phyloP scores from a whole-genome alignment of 2,113 vertebrate genomes.

The Oxyruncus cristatus region DNA sequence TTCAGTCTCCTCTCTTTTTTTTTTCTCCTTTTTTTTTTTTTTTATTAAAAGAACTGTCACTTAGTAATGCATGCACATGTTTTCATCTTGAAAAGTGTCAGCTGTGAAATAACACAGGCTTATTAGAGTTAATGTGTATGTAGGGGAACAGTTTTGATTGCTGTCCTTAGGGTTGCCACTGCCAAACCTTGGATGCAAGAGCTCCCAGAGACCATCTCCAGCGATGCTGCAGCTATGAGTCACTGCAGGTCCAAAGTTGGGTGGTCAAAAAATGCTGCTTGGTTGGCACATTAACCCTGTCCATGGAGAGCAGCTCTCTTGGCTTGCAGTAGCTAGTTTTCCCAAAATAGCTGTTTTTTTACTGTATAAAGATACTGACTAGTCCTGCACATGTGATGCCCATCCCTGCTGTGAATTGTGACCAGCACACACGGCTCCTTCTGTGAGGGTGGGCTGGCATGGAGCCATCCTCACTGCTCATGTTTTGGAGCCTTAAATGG shows the following conservation, averaged over 20 bases:
- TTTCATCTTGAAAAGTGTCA: background rate
- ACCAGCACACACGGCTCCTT: accelerated
- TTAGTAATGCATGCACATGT: accelerated
- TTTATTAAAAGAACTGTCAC: background rate
- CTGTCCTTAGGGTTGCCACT: background rate
- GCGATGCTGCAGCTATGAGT: background rate
- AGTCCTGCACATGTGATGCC: background rate
- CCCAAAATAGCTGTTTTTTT: background rate
- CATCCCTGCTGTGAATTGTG: background rate
- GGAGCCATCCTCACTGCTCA: background rate
- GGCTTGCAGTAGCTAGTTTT: background rate
- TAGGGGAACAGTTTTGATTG: background rate
- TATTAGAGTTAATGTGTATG: background rate
- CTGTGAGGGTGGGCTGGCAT: accelerated
- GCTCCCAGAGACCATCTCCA: background rate
- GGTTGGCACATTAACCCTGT: accelerated
- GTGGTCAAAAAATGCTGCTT: background rate
- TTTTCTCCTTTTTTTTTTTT: background rate
- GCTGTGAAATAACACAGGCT: background rate
- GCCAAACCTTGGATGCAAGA: accelerated
- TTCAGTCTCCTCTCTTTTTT: background rate
- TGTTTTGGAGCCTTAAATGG: background rate
- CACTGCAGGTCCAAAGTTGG: background rate
- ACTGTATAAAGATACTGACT: background rate
- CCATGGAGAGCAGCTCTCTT: background rate